Evolutionary conservation across 1,140 invertebrate genomes (phyloP), one percentile per base, ranked within the genome.

Genomic region (Rhopalosiphum maidis): DNA sequence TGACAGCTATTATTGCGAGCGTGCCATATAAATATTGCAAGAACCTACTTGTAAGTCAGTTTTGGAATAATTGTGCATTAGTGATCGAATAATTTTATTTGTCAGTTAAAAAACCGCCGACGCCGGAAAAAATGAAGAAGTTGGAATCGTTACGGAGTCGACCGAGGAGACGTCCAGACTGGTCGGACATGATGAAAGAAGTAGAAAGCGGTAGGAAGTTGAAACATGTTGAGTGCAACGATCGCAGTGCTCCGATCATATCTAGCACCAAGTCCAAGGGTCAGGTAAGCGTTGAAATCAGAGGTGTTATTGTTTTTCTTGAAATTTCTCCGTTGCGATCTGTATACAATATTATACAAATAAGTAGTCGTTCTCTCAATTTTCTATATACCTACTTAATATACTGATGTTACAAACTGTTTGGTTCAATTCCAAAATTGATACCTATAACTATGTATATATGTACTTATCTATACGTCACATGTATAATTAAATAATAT

Each of bases 101-200:
- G 1, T 86, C 41, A 93, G 91, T 35, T 25, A 55, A 41, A 43
- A 93, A 86, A 87, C 94, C 94, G n/a, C 68, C 94, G 30, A 94
- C 94, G 2, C 68, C 93, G 88, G 94, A 94, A 51, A 94, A 95
- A 94, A 94, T 94, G 83, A 93, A 94, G 37, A 95, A 94, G 94
- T 94, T 98, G 90, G 97, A 97, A 83, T 95, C 96, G 94, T 95
- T 97, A 82, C 96, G 96, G 94, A 97, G 97, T 94, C 96, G 97
- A 94, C 97, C 98, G 6, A 96, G 98, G 94, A 97, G 96, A 95
- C 96, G 98, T 94, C 98, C 98, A 1, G 98, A 98, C 94, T 98
- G 98, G 98, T 97, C 96, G 30, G 96, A 97, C 94, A 97, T 98
- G 97, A 98, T 98, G 97, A 98, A 98, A 95, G 98, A 98, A 95